Evolutionary conservation across 2,888 invertebrate species (phyloP).

Genomic region (Diplolepis rosae): DNA sequence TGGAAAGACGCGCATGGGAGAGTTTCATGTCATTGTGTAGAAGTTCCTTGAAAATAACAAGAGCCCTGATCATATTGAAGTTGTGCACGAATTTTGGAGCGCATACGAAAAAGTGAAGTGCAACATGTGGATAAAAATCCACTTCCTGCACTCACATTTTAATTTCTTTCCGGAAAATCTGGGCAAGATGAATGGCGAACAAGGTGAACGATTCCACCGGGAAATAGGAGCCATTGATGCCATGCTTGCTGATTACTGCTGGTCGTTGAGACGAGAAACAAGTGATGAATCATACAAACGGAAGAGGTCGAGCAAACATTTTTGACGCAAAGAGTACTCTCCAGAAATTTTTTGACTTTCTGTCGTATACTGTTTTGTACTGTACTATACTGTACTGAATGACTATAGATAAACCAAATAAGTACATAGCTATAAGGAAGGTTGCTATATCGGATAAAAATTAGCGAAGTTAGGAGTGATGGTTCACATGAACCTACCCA

Average conservation of each 20-base stretch:
- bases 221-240: constrained; percentile 53
- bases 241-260: constrained; percentile 40
- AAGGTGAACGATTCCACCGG: constrained; percentile 59
- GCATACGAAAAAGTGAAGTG: constrained; percentile 50
- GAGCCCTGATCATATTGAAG: constrained; percentile 32
- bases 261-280: no score
- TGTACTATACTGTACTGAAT: no score
- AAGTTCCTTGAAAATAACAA: constrained; percentile 38
- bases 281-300: constrained; percentile 7
- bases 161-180: constrained; percentile 53
- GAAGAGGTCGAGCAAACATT: constrained; percentile 2
- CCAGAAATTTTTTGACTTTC: no score
- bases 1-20: constrained; percentile 36
- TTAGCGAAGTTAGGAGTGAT: no score
- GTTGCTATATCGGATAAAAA: no score
- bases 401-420: no score
- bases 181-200: constrained; percentile 54
- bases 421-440: no score
- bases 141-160: constrained; percentile 57
- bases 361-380: no score
- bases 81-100: constrained; percentile 33
- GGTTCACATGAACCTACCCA: no score
- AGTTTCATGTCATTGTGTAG: constrained; percentile 25
- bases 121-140: constrained; percentile 52
- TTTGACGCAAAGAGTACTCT: no score